Base-by-base conservation (phyloP, 2,888 invertebrate species). In the Caenorhabditis angaria region DNA sequence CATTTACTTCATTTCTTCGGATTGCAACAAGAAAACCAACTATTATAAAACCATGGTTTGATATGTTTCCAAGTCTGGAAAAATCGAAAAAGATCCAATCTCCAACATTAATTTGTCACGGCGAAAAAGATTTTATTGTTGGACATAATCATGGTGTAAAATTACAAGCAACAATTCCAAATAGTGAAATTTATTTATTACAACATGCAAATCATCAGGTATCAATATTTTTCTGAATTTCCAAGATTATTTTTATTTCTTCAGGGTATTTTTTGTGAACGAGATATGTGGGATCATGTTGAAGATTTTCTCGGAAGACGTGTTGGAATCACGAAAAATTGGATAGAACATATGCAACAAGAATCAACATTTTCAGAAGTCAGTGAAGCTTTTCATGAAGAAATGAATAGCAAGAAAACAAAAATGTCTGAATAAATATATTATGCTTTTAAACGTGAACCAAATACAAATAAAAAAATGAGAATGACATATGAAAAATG, bases 1-100 rank as follows among this genome's bases (percentile, higher is more conserved):
- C 81, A n/a, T 81, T 81, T 62, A 77, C 81, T 20, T 81, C 81
- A 14, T 71, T 78, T 55, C 59, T 61, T 47, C 75, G 78, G 3
- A 77, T 81, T 35, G 69, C 60, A 6, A 64, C 61, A 22, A 58
- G 72, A 27, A 62, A 59, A 24, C 67, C 67, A 5, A 54, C 64
- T 0, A 32, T 68, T 6, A 56, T 56, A 18, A 57, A 60, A 20
- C 67, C 70, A 56, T 57, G 59, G 56, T 73, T 76, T 47, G 78
- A 78, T 56, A 66, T 76, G 66, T 78, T 78, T 57, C 70, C 73
- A 18, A 77, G 81, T 51, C 47, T 76, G 10, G 78, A 78, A 41
- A 76, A 76, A 35, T 66, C 78, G 22, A 57, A 54, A 22, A 32
- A 61, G n/a, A 70, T 81, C 57, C 63, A 55, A 2, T 78, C 73